Evolutionary conservation across 2,888 invertebrate species (phyloP).

Genomic region (Nemotelus nigrinus): DNA sequence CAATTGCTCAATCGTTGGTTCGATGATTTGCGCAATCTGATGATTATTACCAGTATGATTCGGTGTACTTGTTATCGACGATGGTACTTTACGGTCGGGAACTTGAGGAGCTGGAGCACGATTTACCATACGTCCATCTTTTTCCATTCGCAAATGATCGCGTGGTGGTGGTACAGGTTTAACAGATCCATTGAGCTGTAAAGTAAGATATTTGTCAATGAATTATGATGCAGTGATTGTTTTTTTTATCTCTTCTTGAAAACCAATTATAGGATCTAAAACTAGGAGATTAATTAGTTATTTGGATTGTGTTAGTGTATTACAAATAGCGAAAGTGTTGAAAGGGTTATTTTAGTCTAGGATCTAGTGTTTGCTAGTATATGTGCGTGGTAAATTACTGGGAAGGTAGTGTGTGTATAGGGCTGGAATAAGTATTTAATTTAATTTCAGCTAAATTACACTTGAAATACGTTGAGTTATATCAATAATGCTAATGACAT

Average conservation of each 20-base stretch:
- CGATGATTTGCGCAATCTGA: conserved; percentile 65
- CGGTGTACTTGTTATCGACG: conserved; percentile 66
- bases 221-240: not conserved
- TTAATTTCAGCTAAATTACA: too few species aligned
- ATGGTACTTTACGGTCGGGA: conserved; percentile 70
- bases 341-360: not conserved
- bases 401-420: too few species aligned
- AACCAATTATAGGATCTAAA: not conserved
- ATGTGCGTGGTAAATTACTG: not conserved
- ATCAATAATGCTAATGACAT: too few species aligned
- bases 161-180: conserved; percentile 69
- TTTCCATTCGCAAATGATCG: conserved; percentile 73
- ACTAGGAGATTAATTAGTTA: not conserved
- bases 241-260: not conserved
- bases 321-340: not conserved
- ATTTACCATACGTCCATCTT: conserved; percentile 71
- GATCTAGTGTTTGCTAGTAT: not conserved
- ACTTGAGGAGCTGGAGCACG: conserved; percentile 74
- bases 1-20: conserved; percentile 86
- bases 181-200: conserved; percentile 62
- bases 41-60: conserved; percentile 65
- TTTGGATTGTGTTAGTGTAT: not conserved
- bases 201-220: not conserved
- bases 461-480: too few species aligned
- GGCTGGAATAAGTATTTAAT: too few species aligned